Percentiles rank a stretch among this genome's conserved stretches.
phyloP scores from a whole-genome alignment of 2,113 vertebrate species.

The Ahaetulla prasina region DNA sequence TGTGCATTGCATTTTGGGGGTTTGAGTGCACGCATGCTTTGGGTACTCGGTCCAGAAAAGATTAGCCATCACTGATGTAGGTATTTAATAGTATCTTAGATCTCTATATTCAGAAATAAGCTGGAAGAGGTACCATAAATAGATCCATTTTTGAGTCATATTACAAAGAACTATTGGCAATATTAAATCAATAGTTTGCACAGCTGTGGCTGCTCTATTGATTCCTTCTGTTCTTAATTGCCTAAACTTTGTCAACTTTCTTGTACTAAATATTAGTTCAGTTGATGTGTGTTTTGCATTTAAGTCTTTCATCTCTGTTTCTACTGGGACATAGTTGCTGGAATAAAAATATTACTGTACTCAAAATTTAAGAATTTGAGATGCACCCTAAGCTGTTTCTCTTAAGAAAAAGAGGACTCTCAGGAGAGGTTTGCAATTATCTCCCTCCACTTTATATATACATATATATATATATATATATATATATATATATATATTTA shows the following conservation, averaged over 20 bases:
- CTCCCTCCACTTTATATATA: background rate
- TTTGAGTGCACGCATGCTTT: no score
- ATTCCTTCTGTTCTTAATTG: background rate
- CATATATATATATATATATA: no score
- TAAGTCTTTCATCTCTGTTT: background rate
- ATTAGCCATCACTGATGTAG: no score
- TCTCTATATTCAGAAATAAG: background rate
- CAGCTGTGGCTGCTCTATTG: background rate
- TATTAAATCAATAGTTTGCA: background rate
- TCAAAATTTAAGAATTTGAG: background rate
- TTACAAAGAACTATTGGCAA: background rate
- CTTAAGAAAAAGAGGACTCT: background rate
- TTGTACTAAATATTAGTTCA: background rate
- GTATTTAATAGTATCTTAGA: background rate
- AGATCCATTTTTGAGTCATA: background rate
- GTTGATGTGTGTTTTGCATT: background rate
- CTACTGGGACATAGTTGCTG: background rate
- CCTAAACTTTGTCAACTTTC: background rate
- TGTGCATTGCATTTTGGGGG: no score
- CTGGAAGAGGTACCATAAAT: background rate
- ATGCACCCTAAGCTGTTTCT: background rate
- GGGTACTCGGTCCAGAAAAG: no score
- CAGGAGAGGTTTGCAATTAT: background rate
- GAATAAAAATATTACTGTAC: background rate
- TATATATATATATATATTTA: no score